Evolutionary conservation across 2,797 vertebrate species (phyloP), one percentile per base, ranked within the genome.

Genomic region (Microctenopoma lineatum): DNA sequence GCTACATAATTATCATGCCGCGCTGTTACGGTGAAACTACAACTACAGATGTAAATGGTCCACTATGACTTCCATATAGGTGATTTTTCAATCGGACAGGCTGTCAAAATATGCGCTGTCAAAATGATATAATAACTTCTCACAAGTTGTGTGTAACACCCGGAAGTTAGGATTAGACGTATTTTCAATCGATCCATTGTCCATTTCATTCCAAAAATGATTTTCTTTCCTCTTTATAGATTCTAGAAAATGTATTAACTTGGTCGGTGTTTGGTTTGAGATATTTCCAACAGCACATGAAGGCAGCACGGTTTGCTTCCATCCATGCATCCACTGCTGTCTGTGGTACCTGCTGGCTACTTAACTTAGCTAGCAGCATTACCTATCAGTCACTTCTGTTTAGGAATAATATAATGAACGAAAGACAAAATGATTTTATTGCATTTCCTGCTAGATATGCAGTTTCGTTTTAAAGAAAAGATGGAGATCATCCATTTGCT

Each of bases 271-370:
- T 29, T 4, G n/a, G 51, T 2, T 54, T 5, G 0, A 50, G 7
- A 71, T 50, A 56, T 83, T 58, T 87, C 85, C 78, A 38, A 87
- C 0, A 4, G 41, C 27, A 1, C 0, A 0, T 84, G 73, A 91
- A 91, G 4, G 88, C 81, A 77, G 14, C 91, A 8, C 62, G 13
- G 82, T 75, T 85, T 63, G 70, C 83, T 84, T 81, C 86, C 77
- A 73, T 84, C 85, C 82, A 85, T 90, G 84, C 86, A 90, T 88
- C 79, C 84, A 84, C 72, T 86, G 66, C 86, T 84, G 89, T 89
- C 86, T 84, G 86, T 86, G 81, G 80, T 92, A 89, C 90, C 89
- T 91, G 91, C 92, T 87, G 89, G 88, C 90, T 91, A 81, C 85
- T 85, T 76, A 86, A 89, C 84, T 89, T 87, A 87, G 89, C 91